Percentiles rank a stretch among this genome's conserved stretches.
Conservation (phyloP, 2,888 invertebrate species). For the Sphinx pinastri region DNA sequence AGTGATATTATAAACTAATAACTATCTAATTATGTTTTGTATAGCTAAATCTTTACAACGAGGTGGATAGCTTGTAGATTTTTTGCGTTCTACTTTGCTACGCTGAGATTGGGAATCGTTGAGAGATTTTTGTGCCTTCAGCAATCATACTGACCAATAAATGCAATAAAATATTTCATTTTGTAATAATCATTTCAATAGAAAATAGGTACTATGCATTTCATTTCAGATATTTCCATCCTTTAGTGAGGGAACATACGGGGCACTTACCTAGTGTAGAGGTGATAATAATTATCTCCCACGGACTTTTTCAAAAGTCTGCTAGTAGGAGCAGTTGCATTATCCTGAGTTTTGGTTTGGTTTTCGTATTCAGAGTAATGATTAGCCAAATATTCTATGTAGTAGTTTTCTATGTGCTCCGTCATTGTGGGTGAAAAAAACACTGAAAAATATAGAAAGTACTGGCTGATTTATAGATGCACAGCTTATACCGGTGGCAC, state of each 20-base stretch:
- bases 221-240: background rate
- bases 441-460: background rate
- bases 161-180: too few species aligned
- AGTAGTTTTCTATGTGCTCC: background rate
- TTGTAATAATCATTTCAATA: too few species aligned
- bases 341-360: background rate
- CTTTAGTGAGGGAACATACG: background rate
- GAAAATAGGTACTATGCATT: too few species aligned
- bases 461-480: too few species aligned
- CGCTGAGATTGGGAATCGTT: too few species aligned
- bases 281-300: background rate
- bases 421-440: background rate
- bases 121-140: too few species aligned
- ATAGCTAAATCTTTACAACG: too few species aligned
- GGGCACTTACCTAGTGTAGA: background rate
- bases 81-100: too few species aligned
- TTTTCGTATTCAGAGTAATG: background rate
- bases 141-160: background rate
- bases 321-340: background rate
- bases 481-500: too few species aligned
- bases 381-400: slow-evolving; percentile 1
- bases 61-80: too few species aligned
- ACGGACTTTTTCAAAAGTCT: background rate
- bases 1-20: too few species aligned
- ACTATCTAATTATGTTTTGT: too few species aligned